Evolutionary conservation across 2,888 invertebrate genomes (phyloP).

Genomic region (Caenorhabditis becei): DNA sequence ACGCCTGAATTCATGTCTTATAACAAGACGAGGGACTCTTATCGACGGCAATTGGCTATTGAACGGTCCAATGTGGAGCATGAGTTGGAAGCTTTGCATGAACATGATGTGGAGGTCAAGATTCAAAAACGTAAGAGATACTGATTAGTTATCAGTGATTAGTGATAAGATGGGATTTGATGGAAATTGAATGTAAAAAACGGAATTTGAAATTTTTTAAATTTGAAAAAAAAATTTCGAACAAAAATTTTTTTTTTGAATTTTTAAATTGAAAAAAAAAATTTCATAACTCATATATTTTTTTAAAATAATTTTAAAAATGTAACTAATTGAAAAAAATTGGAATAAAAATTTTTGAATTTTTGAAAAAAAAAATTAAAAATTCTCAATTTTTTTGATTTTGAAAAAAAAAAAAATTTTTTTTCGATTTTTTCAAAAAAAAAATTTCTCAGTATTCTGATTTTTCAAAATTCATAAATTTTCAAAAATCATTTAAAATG

Average conservation of each 20-base stretch:
- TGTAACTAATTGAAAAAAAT: background rate
- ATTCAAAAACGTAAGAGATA: conserved; percentile 40
- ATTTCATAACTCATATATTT: too few relatives aligned
- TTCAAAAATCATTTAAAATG: too few relatives aligned
- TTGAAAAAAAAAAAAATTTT: too few relatives aligned
- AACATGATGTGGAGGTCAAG: conserved; percentile 33
- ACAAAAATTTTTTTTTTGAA: too few relatives aligned
- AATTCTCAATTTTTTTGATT: too few relatives aligned
- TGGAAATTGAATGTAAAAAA: background rate
- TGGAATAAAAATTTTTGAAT: background rate
- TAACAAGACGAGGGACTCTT: conserved; percentile 58
- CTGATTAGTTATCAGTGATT: background rate
- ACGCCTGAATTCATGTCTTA: conserved; percentile 49
- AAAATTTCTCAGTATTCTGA: too few relatives aligned
- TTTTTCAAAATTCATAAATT: too few relatives aligned
- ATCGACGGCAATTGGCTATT: conserved; percentile 47
- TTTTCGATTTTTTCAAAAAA: too few relatives aligned
- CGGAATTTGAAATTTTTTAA: too few relatives aligned
- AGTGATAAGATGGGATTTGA: background rate
- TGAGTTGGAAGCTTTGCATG: conserved; percentile 49
- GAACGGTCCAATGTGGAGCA: conserved; percentile 53
- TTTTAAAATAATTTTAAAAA: background rate
- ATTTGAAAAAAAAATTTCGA: background rate
- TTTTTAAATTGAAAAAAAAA: background rate
- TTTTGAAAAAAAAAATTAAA: too few relatives aligned